Conservation (phyloP, 2,113 vertebrate genomes). For the Alaudala cheleensis region DNA sequence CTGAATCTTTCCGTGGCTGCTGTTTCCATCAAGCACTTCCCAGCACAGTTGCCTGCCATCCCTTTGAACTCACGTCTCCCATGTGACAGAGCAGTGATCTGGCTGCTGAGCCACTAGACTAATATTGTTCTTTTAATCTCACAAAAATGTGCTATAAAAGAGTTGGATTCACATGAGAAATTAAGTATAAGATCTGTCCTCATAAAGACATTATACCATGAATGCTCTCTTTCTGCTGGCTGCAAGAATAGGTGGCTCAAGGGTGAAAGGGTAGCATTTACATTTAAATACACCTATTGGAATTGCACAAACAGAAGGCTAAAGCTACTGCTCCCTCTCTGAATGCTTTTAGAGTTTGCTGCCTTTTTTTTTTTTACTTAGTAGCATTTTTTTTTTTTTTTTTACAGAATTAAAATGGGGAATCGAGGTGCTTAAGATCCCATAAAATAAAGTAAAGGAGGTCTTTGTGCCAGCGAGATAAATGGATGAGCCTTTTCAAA, state of each 20-base stretch:
- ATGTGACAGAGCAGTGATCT: conserved; percentile 52
- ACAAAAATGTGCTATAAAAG: conserved; percentile 57
- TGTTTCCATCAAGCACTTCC: neutral
- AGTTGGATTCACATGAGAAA: conserved; percentile 68
- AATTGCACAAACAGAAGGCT: conserved; percentile 65
- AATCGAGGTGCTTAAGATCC: neutral
- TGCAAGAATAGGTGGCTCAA: conserved; percentile 70
- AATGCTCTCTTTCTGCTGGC: conserved; percentile 70
- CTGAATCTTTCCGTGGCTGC: neutral
- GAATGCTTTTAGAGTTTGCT: conserved; percentile 47
- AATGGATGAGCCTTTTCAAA: conserved; percentile 25
- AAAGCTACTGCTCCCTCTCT: conserved; percentile 52
- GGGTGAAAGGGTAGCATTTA: conserved; percentile 76
- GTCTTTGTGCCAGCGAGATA: neutral
- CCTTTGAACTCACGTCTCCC: conserved; percentile 34
- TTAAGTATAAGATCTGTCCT: conserved; percentile 70
- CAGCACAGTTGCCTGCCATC: neutral
- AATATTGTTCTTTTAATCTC: conserved; percentile 63
- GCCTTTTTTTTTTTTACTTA: neutral
- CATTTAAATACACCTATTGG: conserved; percentile 77
- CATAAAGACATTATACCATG: conserved; percentile 73
- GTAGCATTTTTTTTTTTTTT: neutral
- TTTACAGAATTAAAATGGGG: neutral
- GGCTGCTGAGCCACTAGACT: conserved; percentile 51
- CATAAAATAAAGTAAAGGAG: conserved; percentile 18